phyloP scores from a whole-genome alignment of 1,140 invertebrate species.

The Lysiphlebus fabarum region DNA sequence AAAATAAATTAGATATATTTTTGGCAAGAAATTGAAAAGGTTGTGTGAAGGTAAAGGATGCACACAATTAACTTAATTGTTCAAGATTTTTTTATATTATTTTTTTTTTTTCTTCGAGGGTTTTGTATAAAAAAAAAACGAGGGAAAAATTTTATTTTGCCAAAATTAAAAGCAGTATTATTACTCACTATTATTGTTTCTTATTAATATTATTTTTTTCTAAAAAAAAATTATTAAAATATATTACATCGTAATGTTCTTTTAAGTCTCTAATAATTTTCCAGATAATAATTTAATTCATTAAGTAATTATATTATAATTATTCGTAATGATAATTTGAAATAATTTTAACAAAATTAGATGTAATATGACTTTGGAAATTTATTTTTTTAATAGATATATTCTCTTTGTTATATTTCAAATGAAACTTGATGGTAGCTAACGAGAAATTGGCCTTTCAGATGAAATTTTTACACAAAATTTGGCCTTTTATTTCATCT shows the following conservation, averaged over 20 bases:
- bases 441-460: neutral
- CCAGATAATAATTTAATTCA: too few relatives aligned
- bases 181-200: too few relatives aligned
- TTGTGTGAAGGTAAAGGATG: slow-evolving; percentile 5
- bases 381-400: too few relatives aligned
- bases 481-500: neutral
- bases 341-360: too few relatives aligned
- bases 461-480: slow-evolving; percentile 7
- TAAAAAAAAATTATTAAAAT: too few relatives aligned
- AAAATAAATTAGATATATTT: neutral
- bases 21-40: slow-evolving; percentile 11
- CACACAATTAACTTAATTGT: slow-evolving; percentile 24
- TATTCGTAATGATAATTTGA: too few relatives aligned
- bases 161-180: neutral
- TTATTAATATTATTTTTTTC: too few relatives aligned
- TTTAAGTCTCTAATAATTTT: too few relatives aligned
- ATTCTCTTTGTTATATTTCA: neutral
- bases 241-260: too few relatives aligned
- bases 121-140: neutral
- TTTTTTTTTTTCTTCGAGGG: slow-evolving; percentile 7
- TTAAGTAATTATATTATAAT: too few relatives aligned
- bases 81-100: neutral
- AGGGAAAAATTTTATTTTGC: neutral
- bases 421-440: slow-evolving; percentile 8
- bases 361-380: too few relatives aligned